Percentiles rank a stretch among this genome's conserved stretches.
Evolutionary conservation across 2,113 vertebrate genomes (phyloP).

Genomic region (Austrofundulus limnaeus): DNA sequence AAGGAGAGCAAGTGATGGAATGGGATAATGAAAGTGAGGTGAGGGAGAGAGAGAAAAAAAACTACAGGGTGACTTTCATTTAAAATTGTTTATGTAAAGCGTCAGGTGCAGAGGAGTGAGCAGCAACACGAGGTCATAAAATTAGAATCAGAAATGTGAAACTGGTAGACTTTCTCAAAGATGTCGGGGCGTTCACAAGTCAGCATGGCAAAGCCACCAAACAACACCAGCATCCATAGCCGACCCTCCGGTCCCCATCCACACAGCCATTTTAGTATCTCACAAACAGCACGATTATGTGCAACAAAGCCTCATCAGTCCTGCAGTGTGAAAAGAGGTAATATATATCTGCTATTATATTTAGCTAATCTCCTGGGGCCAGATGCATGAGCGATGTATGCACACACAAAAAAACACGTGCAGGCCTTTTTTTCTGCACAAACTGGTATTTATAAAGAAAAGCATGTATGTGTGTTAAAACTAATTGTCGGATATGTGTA

Average conservation of each 20-base stretch:
- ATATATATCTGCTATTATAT: background rate
- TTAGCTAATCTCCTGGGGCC: background rate
- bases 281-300: background rate
- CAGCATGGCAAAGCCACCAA: slow-evolving; percentile 28
- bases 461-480: background rate
- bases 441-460: background rate
- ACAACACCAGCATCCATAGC: background rate
- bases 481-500: too few species aligned
- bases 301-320: background rate
- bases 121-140: slow-evolving; percentile 58
- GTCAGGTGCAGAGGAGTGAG: slow-evolving; percentile 51
- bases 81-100: slow-evolving; percentile 75
- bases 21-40: slow-evolving; percentile 66
- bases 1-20: slow-evolving; percentile 42
- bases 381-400: background rate
- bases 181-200: slow-evolving; percentile 51
- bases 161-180: slow-evolving; percentile 25
- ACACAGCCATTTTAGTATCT: background rate
- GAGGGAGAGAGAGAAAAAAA: slow-evolving; percentile 52
- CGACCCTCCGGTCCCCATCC: too few species aligned
- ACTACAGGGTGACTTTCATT: slow-evolving; percentile 73
- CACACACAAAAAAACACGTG: background rate
- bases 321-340: background rate
- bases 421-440: background rate
- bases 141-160: slow-evolving; percentile 42